Conservation (phyloP, 2,888 invertebrate species). For the Parnassius glacialis region DNA sequence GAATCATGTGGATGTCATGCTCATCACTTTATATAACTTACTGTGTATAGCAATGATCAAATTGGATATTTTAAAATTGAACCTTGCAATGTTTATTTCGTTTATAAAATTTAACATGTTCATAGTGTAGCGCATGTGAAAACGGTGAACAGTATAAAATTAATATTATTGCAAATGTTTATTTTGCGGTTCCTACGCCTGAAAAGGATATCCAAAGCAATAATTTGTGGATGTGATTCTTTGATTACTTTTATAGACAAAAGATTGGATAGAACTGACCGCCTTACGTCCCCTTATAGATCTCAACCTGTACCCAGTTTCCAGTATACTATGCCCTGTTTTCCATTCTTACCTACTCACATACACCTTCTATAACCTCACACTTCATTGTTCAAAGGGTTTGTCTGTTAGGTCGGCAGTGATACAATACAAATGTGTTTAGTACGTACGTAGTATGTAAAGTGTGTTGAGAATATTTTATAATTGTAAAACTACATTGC, state of each 20-base stretch:
- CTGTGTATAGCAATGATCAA: conserved; percentile 23
- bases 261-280: conserved; percentile 47
- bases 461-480: conserved; percentile 44
- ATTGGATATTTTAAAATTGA: conserved; percentile 37
- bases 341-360: neutral
- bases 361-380: conserved; percentile 24
- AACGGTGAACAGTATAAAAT: conserved; percentile 31
- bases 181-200: conserved; percentile 58
- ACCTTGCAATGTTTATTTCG: conserved; percentile 42
- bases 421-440: conserved; percentile 62
- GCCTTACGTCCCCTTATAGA: conserved; percentile 41
- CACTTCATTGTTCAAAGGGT: conserved; percentile 41
- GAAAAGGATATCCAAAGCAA: conserved; percentile 61
- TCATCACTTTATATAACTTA: conserved; percentile 33
- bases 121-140: conserved; percentile 24
- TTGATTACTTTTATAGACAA: conserved; percentile 47
- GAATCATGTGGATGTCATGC: conserved; percentile 30
- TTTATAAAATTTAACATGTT: conserved; percentile 31
- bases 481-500: conserved; percentile 51
- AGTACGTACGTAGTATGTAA: conserved; percentile 58
- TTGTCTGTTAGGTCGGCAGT: conserved; percentile 50
- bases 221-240: conserved; percentile 73
- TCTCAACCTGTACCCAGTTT: neutral
- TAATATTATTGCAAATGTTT: conserved; percentile 32
- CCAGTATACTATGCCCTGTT: neutral